Conservation (phyloP, 2,113 vertebrate genomes). For the Erpornis zantholeuca region DNA sequence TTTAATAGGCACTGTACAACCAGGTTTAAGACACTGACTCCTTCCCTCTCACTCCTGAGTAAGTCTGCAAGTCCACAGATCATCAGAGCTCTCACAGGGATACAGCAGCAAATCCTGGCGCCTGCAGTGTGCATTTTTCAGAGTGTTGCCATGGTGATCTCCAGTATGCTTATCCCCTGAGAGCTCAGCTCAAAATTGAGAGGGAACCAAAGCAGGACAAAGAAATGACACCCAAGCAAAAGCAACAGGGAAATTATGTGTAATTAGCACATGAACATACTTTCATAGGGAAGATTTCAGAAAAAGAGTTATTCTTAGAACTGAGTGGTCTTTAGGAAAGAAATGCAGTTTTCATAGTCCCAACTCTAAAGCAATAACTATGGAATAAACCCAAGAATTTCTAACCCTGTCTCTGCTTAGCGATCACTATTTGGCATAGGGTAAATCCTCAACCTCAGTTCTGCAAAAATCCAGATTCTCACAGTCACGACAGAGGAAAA, state of each 20-base stretch:
- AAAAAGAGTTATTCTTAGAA: background rate
- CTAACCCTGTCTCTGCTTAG: background rate
- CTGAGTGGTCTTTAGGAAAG: background rate
- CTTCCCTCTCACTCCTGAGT: background rate
- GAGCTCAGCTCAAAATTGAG: slow-evolving; percentile 64
- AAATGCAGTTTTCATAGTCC: background rate
- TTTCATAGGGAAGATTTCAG: background rate
- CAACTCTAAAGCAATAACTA: background rate
- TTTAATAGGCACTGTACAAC: background rate
- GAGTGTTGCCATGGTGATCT: slow-evolving; percentile 68
- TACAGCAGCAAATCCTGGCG: background rate
- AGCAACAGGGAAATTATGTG: background rate
- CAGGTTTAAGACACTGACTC: background rate
- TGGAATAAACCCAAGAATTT: background rate
- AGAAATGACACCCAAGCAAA: slow-evolving; percentile 59
- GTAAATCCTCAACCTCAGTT: background rate
- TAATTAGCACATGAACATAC: background rate
- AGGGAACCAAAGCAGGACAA: slow-evolving; percentile 59
- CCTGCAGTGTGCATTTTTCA: slow-evolving; percentile 27
- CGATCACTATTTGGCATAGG: background rate
- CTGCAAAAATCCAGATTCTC: background rate
- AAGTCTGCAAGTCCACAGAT: slow-evolving; percentile 29
- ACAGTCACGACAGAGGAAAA: background rate
- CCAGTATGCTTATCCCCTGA: slow-evolving; percentile 47
- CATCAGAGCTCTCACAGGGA: slow-evolving; percentile 41